A percentile compares a stretch with the other conserved stretches of the same genome.
phyloP scores from a whole-genome alignment of 1,140 invertebrate genomes.

The Drosophila sulfurigaster region DNA sequence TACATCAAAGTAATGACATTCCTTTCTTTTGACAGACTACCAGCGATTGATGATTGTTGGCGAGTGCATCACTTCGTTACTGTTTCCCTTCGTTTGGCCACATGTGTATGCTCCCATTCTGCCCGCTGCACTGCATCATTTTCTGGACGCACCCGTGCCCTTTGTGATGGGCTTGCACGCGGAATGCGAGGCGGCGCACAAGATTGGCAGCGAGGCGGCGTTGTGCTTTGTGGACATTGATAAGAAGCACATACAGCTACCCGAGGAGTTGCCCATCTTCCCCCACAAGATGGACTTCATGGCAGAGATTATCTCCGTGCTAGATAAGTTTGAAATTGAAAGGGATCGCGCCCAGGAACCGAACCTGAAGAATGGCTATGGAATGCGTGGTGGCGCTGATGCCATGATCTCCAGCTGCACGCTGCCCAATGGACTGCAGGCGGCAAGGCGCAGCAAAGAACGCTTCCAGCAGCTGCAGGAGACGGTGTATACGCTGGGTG shows the following conservation, averaged over 20 bases:
- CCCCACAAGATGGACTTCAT: constrained; percentile 95
- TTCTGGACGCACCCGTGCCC: constrained; percentile 99
- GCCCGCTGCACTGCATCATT: constrained; percentile 97
- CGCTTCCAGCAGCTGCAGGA: constrained; percentile 80
- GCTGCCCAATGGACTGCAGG: constrained; percentile 86
- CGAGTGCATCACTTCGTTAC: constrained; percentile 94
- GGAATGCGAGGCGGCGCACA: constrained; percentile 85
- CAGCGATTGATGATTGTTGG: constrained; percentile 98
- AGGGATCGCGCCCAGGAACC: constrained; percentile 71
- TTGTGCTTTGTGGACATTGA: constrained; percentile 99
- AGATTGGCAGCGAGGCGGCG: constrained; percentile 90
- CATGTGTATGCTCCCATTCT: constrained; percentile 99
- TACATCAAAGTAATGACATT: neutral
- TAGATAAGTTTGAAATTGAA: constrained; percentile 89
- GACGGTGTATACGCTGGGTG: constrained; percentile 74
- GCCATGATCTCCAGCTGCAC: constrained; percentile 88
- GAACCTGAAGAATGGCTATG: constrained; percentile 71
- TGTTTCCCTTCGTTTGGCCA: constrained; percentile 98
- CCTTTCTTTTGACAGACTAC: constrained; percentile 89
- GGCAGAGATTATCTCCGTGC: constrained; percentile 92
- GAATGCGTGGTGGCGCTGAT: constrained; percentile 85
- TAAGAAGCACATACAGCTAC: constrained; percentile 94
- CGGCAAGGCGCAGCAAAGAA: constrained; percentile 74
- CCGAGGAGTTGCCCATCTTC: constrained; percentile 97
- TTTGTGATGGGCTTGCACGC: constrained; percentile 97